A percentile compares a stretch with the other conserved stretches of the same genome.
phyloP scores from a whole-genome alignment of 1,140 invertebrate species.

The Heliconius himera region DNA sequence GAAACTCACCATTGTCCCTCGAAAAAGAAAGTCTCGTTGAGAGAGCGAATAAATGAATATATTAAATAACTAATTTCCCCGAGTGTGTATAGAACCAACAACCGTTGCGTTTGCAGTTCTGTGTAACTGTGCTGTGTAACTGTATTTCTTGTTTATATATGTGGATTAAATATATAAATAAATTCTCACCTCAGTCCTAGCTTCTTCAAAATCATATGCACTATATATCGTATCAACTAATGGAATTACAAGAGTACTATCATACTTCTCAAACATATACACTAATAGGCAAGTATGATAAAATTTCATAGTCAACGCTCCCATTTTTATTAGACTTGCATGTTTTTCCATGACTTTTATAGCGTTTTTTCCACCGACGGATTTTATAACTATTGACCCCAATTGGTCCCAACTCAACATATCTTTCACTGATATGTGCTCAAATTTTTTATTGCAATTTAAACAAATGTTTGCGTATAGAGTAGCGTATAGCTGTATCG shows the following conservation, averaged over 20 bases:
- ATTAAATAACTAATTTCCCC: no score
- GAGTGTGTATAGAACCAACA: no score
- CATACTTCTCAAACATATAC: slow-evolving; percentile 73
- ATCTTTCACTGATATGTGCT: slow-evolving; percentile 69
- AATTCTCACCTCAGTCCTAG: slow-evolving; percentile 63
- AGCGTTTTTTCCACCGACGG: slow-evolving; percentile 75
- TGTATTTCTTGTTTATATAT: no score
- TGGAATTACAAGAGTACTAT: slow-evolving; percentile 58
- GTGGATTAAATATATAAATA: background rate
- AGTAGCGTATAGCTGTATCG: slow-evolving; percentile 71
- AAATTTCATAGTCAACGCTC: slow-evolving; percentile 73
- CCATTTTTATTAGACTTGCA: slow-evolving; percentile 63
- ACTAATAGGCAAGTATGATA: slow-evolving; percentile 74
- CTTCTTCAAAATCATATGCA: slow-evolving; percentile 69
- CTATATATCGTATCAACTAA: slow-evolving; percentile 74
- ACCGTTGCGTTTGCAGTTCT: no score
- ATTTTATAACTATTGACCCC: slow-evolving; percentile 75
- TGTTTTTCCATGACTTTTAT: slow-evolving; percentile 70
- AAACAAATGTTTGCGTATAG: slow-evolving; percentile 75
- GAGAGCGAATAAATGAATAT: no score
- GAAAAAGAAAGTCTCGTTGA: no score
- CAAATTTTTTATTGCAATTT: slow-evolving; percentile 78
- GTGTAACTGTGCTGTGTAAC: no score
- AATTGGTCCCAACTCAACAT: slow-evolving; percentile 77
- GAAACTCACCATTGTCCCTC: no score